These are phyloP conservation scores for Hydroisotoma schaefferi DNA, from an alignment of 2,888 invertebrate species.

Conservation along the genomic window DNA sequence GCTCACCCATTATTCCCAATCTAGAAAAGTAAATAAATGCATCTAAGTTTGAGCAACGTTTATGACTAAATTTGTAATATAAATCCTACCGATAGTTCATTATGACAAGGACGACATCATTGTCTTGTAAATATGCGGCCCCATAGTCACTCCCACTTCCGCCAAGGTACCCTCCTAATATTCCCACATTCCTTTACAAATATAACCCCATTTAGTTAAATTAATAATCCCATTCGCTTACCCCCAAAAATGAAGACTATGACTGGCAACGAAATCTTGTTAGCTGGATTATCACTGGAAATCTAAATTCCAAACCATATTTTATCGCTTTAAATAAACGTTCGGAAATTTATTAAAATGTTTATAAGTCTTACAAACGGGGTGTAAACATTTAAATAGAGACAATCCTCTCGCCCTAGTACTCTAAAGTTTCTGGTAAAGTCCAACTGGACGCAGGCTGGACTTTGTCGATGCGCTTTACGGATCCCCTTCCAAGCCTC, in stretches of 20 bases:
- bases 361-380: too few species aligned
- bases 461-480: too few species aligned
- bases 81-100: constrained; percentile 4
- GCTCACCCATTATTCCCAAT: not conserved
- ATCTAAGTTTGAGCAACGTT: not conserved
- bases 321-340: too few species aligned
- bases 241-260: constrained; percentile 12
- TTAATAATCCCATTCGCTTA: not conserved
- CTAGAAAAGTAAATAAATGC: not conserved
- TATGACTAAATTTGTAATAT: not conserved
- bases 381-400: too few species aligned
- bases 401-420: too few species aligned
- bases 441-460: too few species aligned
- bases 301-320: too few species aligned
- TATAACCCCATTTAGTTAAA: not conserved
- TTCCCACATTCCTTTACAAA: not conserved
- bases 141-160: not conserved
- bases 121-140: constrained; percentile 6
- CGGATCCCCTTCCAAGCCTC: too few species aligned
- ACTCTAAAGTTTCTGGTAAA: too few species aligned
- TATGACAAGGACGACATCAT: constrained; percentile 4
- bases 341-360: too few species aligned
- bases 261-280: not conserved
- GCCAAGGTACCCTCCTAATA: constrained; percentile 1
- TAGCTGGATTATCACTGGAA: too few species aligned